Percentiles rank a stretch among this genome's conserved stretches.
phyloP scores from a whole-genome alignment of 2,888 invertebrate species.

The Acanthosoma haemorrhoidale region DNA sequence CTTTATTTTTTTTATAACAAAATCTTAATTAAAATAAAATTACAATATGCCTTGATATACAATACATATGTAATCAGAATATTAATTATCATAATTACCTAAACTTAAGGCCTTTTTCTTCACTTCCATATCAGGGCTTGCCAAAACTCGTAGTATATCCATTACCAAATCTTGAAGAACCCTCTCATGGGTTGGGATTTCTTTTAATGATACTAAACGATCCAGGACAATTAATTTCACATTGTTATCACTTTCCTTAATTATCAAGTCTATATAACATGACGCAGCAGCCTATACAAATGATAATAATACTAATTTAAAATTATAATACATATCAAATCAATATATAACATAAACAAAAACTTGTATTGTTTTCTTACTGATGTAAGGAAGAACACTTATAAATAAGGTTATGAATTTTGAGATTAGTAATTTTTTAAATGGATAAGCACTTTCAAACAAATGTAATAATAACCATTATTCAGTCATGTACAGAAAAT shows the following conservation, averaged over 20 bases:
- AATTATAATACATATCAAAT: too few species aligned
- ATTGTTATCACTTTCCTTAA: slow-evolving; percentile 99
- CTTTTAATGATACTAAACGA: slow-evolving; percentile 80
- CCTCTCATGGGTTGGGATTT: slow-evolving; percentile 75
- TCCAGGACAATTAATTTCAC: slow-evolving; percentile 97
- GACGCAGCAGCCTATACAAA: slow-evolving; percentile 74
- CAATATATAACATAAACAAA: too few species aligned
- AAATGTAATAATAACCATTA: too few species aligned
- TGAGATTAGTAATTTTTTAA: too few species aligned
- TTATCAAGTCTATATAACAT: slow-evolving; percentile 96
- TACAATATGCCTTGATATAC: background rate
- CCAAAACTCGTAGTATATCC: slow-evolving; percentile 92
- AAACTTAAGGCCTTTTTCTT: slow-evolving; percentile 76
- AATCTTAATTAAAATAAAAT: background rate
- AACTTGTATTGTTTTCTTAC: too few species aligned
- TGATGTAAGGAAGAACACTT: too few species aligned
- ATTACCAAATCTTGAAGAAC: slow-evolving; percentile 87
- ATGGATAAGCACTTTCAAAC: too few species aligned
- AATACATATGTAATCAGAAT: background rate
- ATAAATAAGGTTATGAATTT: too few species aligned
- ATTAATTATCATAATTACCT: slow-evolving; percentile 46
- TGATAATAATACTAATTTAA: background rate
- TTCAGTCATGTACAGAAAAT: background rate
- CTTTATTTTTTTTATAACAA: background rate
- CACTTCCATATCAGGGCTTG: slow-evolving; percentile 91